phyloP scores from a whole-genome alignment of 2,797 vertebrate genomes.

The Apogon talboti region DNA sequence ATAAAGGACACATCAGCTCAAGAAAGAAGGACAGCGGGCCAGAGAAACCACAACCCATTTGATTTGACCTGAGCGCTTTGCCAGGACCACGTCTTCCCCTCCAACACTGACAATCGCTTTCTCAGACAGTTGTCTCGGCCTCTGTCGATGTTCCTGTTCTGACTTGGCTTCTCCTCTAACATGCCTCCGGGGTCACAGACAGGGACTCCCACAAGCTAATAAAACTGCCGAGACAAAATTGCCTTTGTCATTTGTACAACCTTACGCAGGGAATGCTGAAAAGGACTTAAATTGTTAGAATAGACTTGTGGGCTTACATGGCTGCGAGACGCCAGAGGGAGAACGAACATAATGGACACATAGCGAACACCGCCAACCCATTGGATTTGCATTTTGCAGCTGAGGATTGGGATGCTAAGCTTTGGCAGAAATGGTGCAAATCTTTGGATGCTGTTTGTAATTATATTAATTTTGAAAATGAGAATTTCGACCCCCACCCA shows the following conservation, averaged over 20 bases:
- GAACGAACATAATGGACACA: constrained; percentile 42
- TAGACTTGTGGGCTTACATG: constrained; percentile 65
- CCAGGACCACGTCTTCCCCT: constrained; percentile 41
- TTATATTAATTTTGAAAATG: constrained; percentile 14
- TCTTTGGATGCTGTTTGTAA: constrained; percentile 14
- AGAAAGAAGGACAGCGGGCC: constrained; percentile 38
- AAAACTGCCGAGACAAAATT: constrained; percentile 69
- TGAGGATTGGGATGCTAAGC: constrained; percentile 37
- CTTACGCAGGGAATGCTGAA: constrained; percentile 51
- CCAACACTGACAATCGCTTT: constrained; percentile 63
- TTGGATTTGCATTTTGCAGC: constrained; percentile 59
- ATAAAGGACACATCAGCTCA: constrained; percentile 47
- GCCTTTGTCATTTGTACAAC: constrained; percentile 64
- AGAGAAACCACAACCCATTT: constrained; percentile 58
- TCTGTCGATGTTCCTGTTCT: constrained; percentile 60
- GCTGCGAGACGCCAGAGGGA: constrained; percentile 41
- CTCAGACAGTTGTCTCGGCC: constrained; percentile 53
- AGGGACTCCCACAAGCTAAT: constrained; percentile 69
- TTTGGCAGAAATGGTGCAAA: constrained; percentile 9
- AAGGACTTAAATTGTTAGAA: constrained; percentile 52
- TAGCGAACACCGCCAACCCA: constrained; percentile 58
- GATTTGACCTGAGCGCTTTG: constrained; percentile 51
- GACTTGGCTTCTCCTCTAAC: constrained; percentile 65
- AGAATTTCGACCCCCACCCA: background rate
- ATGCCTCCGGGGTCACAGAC: constrained; percentile 68